Evolutionary conservation across 2,113 vertebrate genomes (phyloP), one percentile per base, ranked within the genome.

Genomic region (Callorhinus ursinus): DNA sequence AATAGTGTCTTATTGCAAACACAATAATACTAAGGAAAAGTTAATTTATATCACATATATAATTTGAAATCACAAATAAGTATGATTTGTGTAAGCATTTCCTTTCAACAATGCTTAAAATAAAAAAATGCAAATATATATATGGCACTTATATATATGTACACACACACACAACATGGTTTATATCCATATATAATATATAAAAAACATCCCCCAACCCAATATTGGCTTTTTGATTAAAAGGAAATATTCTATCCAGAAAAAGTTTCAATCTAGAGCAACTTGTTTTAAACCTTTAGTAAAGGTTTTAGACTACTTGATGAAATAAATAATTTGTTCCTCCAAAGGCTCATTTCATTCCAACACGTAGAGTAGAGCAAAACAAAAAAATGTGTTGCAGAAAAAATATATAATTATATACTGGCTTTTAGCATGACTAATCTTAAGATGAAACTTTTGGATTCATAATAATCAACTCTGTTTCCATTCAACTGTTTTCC

Each of bases 401-500:
- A 79, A 81, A 96, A 81, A 72, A 80, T 86, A 87, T 89, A 90
- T n/a, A 97, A 59, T 42, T 11, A 74, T n/a, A n/a, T 42, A 46
- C 2, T 57, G 15, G 36, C 76, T 94, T 85, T 55, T 2, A 90
- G 53, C 24, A 63, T 95, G 76, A 61, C 53, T 90, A 63, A 92
- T 90, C 15, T 89, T 84, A 86, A 94, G 8, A 76, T 72, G 26
- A 96, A 85, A 90, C 22, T 93, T 93, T 67, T 81, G 24, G 28
- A 89, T 95, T 96, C 61, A 83, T 82, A 93, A 95, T 96, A 88
- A 93, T 88, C 39, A 93, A 90, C 67, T 82, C 82, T 67, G 14
- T 85, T 96, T 95, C 53, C 42, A 97, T 96, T 96, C 69, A 95
- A 82, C 31, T 77, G 12, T 92, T 95, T 97, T 96, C 71, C 63